Evolutionary conservation across 1,140 invertebrate species (phyloP).

Genomic region (Thaumatotibia leucotreta): DNA sequence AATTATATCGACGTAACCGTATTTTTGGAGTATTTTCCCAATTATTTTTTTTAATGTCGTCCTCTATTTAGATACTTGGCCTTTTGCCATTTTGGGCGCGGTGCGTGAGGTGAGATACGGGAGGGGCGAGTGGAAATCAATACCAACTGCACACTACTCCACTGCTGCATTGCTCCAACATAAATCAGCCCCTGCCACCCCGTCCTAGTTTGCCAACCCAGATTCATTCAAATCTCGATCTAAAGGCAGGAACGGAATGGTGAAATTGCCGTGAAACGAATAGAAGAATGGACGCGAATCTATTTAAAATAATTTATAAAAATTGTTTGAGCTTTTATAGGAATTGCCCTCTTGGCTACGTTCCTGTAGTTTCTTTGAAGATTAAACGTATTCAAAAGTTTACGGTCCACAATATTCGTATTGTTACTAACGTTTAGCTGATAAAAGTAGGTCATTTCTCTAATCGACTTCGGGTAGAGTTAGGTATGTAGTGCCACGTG

Average conservation of each 20-base stretch:
- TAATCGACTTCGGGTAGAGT: too few relatives aligned
- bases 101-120: constrained; percentile 67
- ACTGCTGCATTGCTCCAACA: constrained; percentile 76
- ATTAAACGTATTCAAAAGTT: not conserved
- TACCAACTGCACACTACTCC: constrained; percentile 76
- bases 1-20: not conserved
- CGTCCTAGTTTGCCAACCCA: constrained; percentile 59
- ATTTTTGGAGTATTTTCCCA: not conserved
- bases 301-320: constrained; percentile 50
- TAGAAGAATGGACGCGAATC: constrained; percentile 55
- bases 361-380: not conserved
- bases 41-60: constrained; percentile 36
- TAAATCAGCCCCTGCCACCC: constrained; percentile 74
- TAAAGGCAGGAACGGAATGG: constrained; percentile 22
- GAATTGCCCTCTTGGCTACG: not conserved
- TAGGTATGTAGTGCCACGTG: too few relatives aligned
- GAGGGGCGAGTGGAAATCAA: constrained; percentile 73
- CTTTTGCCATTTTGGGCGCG: constrained; percentile 52
- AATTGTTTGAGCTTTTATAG: constrained; percentile 14
- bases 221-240: constrained; percentile 30
- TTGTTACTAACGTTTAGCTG: too few relatives aligned
- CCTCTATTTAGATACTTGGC: constrained; percentile 44
- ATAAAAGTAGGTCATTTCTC: too few relatives aligned
- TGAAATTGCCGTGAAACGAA: constrained; percentile 11
- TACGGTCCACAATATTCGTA: not conserved